Evolutionary conservation across 1,140 invertebrate species (phyloP).

Genomic region (Orius laevigatus): DNA sequence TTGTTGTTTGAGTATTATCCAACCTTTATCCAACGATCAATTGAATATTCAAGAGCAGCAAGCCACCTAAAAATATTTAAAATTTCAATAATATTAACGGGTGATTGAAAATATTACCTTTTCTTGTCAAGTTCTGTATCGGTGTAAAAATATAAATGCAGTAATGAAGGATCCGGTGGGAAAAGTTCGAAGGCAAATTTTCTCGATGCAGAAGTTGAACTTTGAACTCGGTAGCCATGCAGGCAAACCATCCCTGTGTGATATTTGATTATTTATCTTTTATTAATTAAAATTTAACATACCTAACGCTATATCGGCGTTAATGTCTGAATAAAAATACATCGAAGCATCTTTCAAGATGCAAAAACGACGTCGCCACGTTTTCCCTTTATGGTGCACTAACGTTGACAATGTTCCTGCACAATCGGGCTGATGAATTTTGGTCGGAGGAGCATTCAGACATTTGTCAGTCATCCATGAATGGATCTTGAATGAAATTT

Average conservation of each 20-base stretch:
- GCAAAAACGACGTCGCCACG: constrained; percentile 82
- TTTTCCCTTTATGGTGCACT: constrained; percentile 51
- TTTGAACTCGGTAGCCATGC: constrained; percentile 85
- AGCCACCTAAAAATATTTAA: constrained; percentile 59
- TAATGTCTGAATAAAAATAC: constrained; percentile 81
- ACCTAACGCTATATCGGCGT: constrained; percentile 76
- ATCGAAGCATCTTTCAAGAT: constrained; percentile 88
- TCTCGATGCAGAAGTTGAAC: constrained; percentile 51
- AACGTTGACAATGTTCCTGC: constrained; percentile 78
- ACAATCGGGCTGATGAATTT: constrained; percentile 70
- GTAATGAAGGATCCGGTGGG: constrained; percentile 68
- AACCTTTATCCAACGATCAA: constrained; percentile 90
- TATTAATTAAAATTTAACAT: constrained; percentile 20
- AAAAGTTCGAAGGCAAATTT: constrained; percentile 84
- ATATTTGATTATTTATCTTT: too few species aligned
- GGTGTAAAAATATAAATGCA: constrained; percentile 81
- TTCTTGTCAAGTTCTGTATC: constrained; percentile 91
- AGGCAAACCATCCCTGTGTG: constrained; percentile 75
- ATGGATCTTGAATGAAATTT: constrained; percentile 37
- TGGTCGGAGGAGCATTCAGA: constrained; percentile 47
- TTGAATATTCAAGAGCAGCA: constrained; percentile 83
- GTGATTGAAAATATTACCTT: constrained; percentile 42
- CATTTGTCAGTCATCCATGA: constrained; percentile 60
- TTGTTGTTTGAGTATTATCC: constrained; percentile 36
- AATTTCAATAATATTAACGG: neutral